Base-by-base conservation (phyloP, 2,888 invertebrate genomes). In the Hyposoter didymator region DNA sequence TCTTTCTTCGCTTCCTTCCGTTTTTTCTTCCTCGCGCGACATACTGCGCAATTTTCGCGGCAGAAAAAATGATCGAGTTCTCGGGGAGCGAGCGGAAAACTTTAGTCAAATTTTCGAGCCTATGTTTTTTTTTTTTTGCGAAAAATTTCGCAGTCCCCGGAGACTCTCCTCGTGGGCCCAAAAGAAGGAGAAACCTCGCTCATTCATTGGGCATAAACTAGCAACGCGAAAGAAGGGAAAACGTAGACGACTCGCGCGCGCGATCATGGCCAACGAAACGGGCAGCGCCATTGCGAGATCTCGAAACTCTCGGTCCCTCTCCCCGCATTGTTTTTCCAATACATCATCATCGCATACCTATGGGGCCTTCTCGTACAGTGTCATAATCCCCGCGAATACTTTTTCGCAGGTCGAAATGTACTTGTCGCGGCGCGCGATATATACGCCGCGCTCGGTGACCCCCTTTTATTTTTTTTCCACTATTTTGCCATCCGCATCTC, bases 251-350 rank as follows among this genome's bases (percentile, higher is more conserved):
- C 82, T 88, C 84, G 89, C 89, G 35, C 35, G n/a, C 86, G 87
- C 85, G 64, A 64, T 22, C 39, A 49, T 52, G 88, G 88, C 87
- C 88, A 86, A 91, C 89, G 89, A 88, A 86, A 91, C 89, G 89
- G 88, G 91, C 92, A 89, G 90, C 93, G 90, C 91, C 91, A 92
- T 76, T 72, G 69, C 76, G 28, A 59, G 14, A 28, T 59, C 59
- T 28, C 28, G 59, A 59, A 14, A 28, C 52, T 52, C 52, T 19
- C 52, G 17, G 8, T 19, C 19, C 19, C 59, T 55, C 55, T 49
- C 55, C 12, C 35, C 35, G 35, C n/a, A 35, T 35, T 35, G 35
- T 35, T 35, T 35, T 35, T 35, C 3, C 35, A 35, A 35, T 35
- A 35, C 35, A 35, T 35, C 35, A 6, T 28, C 35, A 35, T 35